phyloP scores from a whole-genome alignment of 2,113 vertebrate species.

The Parus major region DNA sequence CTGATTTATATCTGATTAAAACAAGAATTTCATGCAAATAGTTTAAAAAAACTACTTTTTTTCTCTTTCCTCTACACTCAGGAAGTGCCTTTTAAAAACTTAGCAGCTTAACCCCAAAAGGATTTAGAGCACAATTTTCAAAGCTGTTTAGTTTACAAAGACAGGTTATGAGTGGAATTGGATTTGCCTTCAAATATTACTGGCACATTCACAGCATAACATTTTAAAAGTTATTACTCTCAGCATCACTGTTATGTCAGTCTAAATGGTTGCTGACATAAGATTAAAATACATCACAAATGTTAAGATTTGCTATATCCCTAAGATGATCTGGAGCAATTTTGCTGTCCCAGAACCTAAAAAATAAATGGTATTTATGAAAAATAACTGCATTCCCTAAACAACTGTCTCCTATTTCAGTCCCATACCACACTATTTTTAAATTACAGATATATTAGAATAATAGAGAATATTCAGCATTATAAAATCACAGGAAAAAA shows the following conservation, averaged over 20 bases:
- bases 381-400: background rate
- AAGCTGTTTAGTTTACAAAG: conserved; percentile 8
- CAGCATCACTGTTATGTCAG: background rate
- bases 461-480: background rate
- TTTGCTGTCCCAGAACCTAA: background rate
- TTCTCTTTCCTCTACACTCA: background rate
- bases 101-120: background rate
- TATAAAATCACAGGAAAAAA: background rate
- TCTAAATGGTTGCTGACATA: background rate
- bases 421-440: background rate
- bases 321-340: background rate
- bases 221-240: background rate
- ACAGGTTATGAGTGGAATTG: background rate
- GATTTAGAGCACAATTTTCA: background rate
- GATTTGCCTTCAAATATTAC: background rate
- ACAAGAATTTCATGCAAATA: background rate
- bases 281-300: background rate
- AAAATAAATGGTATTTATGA: background rate
- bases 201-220: background rate
- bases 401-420: background rate
- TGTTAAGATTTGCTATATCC: background rate
- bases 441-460: background rate
- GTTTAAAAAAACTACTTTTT: background rate
- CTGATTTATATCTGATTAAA: background rate
- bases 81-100: conserved; percentile 14